phyloP scores from a whole-genome alignment of 2,888 invertebrate species.

The Epinotia brunnichana region DNA sequence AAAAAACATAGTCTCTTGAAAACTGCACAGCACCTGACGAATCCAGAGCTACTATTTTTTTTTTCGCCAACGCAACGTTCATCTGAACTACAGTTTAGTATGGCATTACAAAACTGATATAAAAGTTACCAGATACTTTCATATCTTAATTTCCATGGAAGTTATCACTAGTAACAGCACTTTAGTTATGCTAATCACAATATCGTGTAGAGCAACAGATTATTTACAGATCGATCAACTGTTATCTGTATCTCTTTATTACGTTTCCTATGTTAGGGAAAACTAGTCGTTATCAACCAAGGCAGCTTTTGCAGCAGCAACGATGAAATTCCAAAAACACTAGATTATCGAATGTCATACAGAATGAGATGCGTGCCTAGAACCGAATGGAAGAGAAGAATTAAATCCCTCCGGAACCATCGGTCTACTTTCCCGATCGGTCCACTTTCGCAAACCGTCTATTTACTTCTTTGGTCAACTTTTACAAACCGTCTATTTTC shows the following conservation, averaged over 20 bases:
- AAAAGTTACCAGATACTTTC: not conserved
- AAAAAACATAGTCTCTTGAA: too few species aligned
- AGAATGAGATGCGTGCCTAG: too few species aligned
- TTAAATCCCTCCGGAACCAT: too few species aligned
- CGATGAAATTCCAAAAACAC: not conserved
- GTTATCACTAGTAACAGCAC: slow-evolving; percentile 26
- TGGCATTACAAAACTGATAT: not conserved
- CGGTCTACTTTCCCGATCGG: too few species aligned
- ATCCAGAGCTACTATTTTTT: too few species aligned
- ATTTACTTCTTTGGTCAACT: too few species aligned
- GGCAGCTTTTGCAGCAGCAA: not conserved
- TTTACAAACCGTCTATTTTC: too few species aligned
- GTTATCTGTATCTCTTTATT: slow-evolving; percentile 37
- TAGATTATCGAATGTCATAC: too few species aligned
- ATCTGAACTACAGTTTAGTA: not conserved
- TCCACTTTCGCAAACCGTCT: too few species aligned
- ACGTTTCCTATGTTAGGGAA: slow-evolving; percentile 1
- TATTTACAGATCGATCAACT: slow-evolving; percentile 33
- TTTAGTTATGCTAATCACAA: slow-evolving; percentile 36
- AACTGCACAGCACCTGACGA: too few species aligned
- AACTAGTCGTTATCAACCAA: not conserved
- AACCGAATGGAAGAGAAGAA: too few species aligned
- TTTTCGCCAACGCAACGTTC: too few species aligned
- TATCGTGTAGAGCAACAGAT: slow-evolving; percentile 29
- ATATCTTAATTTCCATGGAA: not conserved